Conservation (phyloP, 2,888 invertebrate genomes). For the Acrobeloides nanus region DNA sequence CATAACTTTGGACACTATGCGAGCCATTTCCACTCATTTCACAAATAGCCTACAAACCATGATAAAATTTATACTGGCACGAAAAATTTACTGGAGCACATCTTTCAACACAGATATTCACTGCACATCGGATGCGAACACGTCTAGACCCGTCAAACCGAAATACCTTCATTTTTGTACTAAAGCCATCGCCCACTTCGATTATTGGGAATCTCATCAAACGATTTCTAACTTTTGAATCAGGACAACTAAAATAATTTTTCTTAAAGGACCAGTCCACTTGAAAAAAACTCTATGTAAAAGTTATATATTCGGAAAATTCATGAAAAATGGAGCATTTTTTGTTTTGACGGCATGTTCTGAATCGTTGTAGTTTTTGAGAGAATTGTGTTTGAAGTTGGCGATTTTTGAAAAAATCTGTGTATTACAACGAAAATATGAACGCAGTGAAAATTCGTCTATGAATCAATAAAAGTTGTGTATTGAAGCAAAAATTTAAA, state of each 20-base stretch:
- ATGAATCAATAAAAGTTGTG: no score
- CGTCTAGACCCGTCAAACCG: constrained; percentile 52
- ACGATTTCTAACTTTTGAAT: constrained; percentile 34
- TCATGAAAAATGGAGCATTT: no score
- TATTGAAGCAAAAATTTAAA: no score
- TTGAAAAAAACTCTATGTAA: no score
- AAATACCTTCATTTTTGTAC: constrained; percentile 48
- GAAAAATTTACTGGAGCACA: constrained; percentile 20
- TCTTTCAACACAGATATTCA: constrained; percentile 46
- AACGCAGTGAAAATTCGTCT: no score
- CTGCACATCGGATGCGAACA: constrained; percentile 45
- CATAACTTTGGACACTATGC: constrained; percentile 13
- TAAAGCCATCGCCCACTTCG: constrained; percentile 30
- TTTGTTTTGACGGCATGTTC: no score
- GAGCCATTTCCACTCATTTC: constrained; percentile 8
- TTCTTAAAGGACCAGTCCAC: not conserved
- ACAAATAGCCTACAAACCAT: constrained; percentile 20
- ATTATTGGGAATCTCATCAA: constrained; percentile 39
- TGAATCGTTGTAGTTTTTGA: no score
- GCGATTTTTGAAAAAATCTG: no score
- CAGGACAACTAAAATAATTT: constrained; percentile 44
- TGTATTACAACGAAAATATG: no score
- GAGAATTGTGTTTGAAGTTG: no score
- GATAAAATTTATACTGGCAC: no score
- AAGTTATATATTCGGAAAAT: no score